phyloP scores from a whole-genome alignment of 2,888 invertebrate species.

The Eupithecia inturbata region DNA sequence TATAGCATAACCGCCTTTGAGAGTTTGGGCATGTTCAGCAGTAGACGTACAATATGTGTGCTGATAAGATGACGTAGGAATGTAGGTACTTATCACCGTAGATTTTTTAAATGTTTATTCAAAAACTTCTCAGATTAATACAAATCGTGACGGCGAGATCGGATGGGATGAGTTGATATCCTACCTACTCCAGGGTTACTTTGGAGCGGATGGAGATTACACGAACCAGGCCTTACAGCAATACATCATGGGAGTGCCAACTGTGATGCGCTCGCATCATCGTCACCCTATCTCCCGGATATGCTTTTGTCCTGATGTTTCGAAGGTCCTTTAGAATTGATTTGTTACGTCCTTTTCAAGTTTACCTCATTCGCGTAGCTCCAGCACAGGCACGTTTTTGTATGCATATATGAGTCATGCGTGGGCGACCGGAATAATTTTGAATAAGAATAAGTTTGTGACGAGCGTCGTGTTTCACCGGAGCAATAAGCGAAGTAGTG shows the following conservation, averaged over 20 bases:
- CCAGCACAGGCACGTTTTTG: background rate
- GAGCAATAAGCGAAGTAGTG: background rate
- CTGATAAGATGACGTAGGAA: background rate
- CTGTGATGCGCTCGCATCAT: slow-evolving; percentile 86
- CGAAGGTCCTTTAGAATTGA: slow-evolving; percentile 61
- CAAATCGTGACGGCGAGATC: slow-evolving; percentile 81
- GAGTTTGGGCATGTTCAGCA: background rate
- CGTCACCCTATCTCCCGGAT: slow-evolving; percentile 87
- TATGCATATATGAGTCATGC: background rate
- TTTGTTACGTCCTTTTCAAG: background rate
- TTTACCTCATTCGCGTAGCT: background rate
- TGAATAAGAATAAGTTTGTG: no score
- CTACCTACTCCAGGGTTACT: slow-evolving; percentile 89
- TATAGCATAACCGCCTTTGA: no score
- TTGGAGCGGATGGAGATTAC: slow-evolving; percentile 85
- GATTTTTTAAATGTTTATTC: background rate
- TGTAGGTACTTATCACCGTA: background rate
- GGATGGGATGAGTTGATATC: slow-evolving; percentile 92
- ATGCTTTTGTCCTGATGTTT: slow-evolving; percentile 85
- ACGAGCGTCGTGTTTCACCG: no score
- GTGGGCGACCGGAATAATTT: no score
- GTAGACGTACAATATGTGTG: background rate
- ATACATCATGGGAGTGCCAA: slow-evolving; percentile 86
- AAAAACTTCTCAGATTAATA: slow-evolving; percentile 78
- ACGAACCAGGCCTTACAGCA: slow-evolving; percentile 85